Base-by-base conservation (phyloP, 2,888 invertebrate species). In the Microplitis manilae region DNA sequence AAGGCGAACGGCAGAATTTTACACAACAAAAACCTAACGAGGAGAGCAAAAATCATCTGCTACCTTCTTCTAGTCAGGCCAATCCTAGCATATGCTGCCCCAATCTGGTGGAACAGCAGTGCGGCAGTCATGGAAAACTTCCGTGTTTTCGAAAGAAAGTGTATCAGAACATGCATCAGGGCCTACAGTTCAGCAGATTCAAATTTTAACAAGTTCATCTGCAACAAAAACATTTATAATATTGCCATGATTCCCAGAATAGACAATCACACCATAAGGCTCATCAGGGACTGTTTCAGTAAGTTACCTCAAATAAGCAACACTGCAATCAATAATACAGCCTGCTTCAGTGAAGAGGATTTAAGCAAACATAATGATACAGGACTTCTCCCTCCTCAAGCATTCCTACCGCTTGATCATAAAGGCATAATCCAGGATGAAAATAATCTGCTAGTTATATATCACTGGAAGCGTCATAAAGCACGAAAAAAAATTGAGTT, bases 391-490 rank as follows among this genome's bases (percentile, higher is more conserved):
- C 8, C 74, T 0, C 77, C 77, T 1, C 71, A 79, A 73, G 39
- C 61, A 4, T 79, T 79, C 59, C 68, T 70, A 0, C 7, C 15
- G 4, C 73, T 75, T 1, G 79, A 79, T 17, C 8, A 20, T 6
- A 13, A 0, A 6, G 75, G 73, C 5, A 0, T 73, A 0, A 70
- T 79, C 0, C 79, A 77, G 60, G 60, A 73, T 13, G 60, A 30
- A 6, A 17, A 67, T 6, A 70, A 76, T 17, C 41, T 39, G 0
- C 79, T 77, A 39, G 60, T 75, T 0, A 40, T 77, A 5, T 77
- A 75, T 17, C 79, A 79, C 8, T 75, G 70, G 71, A 65, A 59
- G 6, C 67, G 76, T 7, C 75, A 76, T 40, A 75, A 75, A 38
- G 75, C 72, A 20, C 15, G 75, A 7, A 78, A 78, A n/a, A 41